Conservation (phyloP, 2,797 vertebrate species). For the Ctenochaetus hawaiiensis region DNA sequence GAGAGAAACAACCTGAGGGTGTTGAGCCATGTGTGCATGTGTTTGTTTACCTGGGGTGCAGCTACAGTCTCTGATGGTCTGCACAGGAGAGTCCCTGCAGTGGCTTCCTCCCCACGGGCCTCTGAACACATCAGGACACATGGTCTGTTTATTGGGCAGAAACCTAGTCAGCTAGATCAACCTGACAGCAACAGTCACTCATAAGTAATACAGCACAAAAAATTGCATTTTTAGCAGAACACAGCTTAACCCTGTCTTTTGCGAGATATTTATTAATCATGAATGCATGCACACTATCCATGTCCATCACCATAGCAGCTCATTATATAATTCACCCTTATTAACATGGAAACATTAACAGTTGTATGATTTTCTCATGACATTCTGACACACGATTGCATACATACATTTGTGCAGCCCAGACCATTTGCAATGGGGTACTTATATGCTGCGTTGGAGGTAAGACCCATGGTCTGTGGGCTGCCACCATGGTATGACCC, state of each 20-base stretch:
- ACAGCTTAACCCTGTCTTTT: background rate
- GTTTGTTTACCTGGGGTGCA: conserved; percentile 86
- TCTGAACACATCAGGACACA: conserved; percentile 93
- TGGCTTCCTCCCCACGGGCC: conserved; percentile 91
- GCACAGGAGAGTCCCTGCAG: conserved; percentile 92
- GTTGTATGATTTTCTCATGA: background rate
- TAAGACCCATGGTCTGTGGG: conserved; percentile 87
- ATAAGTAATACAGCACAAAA: background rate
- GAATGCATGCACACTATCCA: background rate
- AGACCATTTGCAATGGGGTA: conserved; percentile 83
- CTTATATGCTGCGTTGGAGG: conserved; percentile 88
- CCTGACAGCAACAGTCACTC: background rate
- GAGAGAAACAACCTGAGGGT: background rate
- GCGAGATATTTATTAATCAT: background rate
- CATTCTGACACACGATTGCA: background rate
- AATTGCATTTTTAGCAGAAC: background rate
- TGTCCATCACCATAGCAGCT: background rate
- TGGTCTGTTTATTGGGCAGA: conserved; percentile 82
- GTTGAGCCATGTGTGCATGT: background rate
- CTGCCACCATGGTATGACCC: conserved; percentile 94
- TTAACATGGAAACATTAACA: background rate
- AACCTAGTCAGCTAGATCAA: conserved; percentile 6
- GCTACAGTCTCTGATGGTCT: conserved; percentile 89
- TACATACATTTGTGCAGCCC: conserved; percentile 90
- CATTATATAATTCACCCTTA: background rate